phyloP scores from a whole-genome alignment of 2,113 vertebrate genomes.

The Alligator sinensis region DNA sequence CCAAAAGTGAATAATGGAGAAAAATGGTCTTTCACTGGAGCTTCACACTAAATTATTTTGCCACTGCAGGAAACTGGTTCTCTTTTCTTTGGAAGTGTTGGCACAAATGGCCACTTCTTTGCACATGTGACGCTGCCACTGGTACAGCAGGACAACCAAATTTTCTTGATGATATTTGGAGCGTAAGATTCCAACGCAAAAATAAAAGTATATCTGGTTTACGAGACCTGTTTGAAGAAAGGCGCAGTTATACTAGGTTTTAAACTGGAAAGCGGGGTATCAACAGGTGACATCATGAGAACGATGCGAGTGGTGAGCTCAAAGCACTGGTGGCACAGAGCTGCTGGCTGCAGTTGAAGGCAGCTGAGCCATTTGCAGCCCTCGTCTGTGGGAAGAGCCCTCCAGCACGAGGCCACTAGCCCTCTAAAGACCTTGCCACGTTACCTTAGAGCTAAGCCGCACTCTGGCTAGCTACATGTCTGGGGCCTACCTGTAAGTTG shows the following conservation, averaged over 20 bases:
- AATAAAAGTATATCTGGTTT: background rate
- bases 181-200: background rate
- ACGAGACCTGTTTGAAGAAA: background rate
- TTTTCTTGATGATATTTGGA: background rate
- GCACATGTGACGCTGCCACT: background rate
- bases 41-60: background rate
- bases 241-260: background rate
- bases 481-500: constrained; percentile 89
- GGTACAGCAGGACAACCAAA: background rate
- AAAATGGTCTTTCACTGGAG: background rate
- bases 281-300: background rate
- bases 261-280: background rate
- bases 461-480: accelerated
- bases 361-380: background rate
- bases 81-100: background rate
- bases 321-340: background rate
- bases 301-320: background rate
- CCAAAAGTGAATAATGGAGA: too few species aligned
- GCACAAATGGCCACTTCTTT: background rate
- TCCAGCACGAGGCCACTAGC: background rate
- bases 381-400: background rate
- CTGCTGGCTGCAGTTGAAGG: background rate
- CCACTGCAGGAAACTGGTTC: background rate
- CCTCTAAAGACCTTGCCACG: background rate
- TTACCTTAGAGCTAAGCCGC: background rate